Evolutionary conservation across 1,140 invertebrate genomes (phyloP).

Genomic region (Phymorhynchus buccinoides): DNA sequence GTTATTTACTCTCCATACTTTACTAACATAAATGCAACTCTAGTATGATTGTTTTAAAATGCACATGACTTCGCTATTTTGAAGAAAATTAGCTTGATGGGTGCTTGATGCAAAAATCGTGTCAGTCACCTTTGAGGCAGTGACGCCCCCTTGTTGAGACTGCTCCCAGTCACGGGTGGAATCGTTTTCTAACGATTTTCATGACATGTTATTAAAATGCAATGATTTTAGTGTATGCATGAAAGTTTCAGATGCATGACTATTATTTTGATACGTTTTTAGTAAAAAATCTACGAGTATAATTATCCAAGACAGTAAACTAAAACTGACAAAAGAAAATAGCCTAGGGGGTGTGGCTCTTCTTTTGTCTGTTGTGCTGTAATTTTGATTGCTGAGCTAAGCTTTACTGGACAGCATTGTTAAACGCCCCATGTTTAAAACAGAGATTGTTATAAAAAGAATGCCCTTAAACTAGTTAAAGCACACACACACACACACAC

Average conservation of each 20-base stretch:
- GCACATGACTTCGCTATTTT: background rate
- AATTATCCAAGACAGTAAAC: no score
- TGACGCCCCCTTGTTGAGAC: constrained; percentile 20
- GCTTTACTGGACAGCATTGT: no score
- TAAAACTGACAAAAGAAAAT: background rate
- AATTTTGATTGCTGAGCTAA: no score
- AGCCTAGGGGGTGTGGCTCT: background rate
- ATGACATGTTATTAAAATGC: background rate
- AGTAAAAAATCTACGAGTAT: background rate
- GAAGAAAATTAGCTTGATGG: background rate
- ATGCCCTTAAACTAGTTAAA: no score
- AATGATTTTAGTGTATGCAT: background rate
- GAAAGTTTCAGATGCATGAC: background rate
- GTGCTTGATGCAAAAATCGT: background rate
- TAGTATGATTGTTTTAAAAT: background rate
- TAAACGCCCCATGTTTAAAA: no score
- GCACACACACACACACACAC: no score
- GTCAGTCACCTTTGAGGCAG: constrained; percentile 12
- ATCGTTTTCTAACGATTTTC: background rate
- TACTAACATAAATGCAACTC: background rate
- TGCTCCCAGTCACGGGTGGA: background rate
- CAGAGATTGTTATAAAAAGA: no score
- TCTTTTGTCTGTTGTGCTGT: background rate
- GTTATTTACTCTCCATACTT: background rate
- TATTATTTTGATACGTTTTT: background rate